phyloP scores from a whole-genome alignment of 2,888 invertebrate species.

The Drosophila longiperda region DNA sequence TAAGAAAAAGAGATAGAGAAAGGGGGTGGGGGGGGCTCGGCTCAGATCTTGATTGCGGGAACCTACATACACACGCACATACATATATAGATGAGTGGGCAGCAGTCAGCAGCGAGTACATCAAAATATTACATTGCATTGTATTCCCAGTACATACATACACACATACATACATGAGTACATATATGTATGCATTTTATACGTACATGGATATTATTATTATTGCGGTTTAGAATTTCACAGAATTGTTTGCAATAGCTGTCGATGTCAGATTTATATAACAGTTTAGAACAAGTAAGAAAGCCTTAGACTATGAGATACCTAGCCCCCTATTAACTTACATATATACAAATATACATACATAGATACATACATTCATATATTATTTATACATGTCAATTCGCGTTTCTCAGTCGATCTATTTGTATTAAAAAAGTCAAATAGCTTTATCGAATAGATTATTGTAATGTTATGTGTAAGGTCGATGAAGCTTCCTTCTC shows the following conservation, averaged over 20 bases:
- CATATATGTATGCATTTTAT: not conserved
- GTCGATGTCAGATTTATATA: conserved; percentile 30
- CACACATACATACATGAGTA: not conserved
- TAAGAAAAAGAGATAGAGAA: not conserved
- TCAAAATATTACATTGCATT: conserved; percentile 30
- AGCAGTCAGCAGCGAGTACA: conserved; percentile 30
- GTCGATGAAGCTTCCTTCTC: not conserved
- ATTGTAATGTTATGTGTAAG: not conserved
- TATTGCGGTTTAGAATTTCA: conserved; percentile 55
- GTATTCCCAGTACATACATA: conserved; percentile 12
- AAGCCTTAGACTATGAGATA: not conserved
- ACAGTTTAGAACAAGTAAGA: conserved; percentile 1
- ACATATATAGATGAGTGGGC: conserved; percentile 38
- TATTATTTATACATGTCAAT: not conserved
- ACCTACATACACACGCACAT: conserved; percentile 20
- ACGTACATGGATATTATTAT: conserved; percentile 3
- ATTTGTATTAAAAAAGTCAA: not conserved
- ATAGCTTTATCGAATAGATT: not conserved
- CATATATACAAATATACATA: not conserved
- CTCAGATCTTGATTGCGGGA: conserved; percentile 56
- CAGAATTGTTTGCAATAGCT: conserved; percentile 50
- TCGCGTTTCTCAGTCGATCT: not conserved
- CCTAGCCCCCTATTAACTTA: not conserved
- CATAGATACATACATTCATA: not conserved
- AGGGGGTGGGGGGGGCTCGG: not conserved